Conservation (phyloP, 1,140 invertebrate species). For the Bilobella aurantiaca region DNA sequence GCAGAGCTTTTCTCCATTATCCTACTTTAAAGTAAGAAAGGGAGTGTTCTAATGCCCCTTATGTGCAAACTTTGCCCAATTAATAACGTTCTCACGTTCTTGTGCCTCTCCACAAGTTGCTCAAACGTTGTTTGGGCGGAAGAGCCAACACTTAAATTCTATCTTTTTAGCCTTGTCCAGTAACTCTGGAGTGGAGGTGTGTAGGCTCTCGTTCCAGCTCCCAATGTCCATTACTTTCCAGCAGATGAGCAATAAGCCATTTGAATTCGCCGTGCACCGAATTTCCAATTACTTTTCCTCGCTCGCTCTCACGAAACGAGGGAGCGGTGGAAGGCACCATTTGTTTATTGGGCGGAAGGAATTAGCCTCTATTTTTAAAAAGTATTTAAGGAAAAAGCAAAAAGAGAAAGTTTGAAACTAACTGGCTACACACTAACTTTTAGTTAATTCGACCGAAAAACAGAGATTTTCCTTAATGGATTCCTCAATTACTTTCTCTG, state of each 20-base stretch:
- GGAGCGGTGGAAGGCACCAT: background rate
- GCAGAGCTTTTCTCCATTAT: too few relatives aligned
- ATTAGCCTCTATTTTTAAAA: background rate
- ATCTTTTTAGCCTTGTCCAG: too few relatives aligned
- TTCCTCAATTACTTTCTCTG: slow-evolving; percentile 1
- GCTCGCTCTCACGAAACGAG: too few relatives aligned
- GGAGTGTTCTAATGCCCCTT: background rate
- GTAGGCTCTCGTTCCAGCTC: too few relatives aligned
- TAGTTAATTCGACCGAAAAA: background rate
- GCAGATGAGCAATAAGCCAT: background rate
- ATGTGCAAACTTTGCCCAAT: background rate
- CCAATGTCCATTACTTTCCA: background rate
- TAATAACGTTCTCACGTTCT: slow-evolving; percentile 6
- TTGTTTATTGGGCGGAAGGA: background rate
- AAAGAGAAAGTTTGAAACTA: background rate
- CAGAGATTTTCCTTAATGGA: background rate
- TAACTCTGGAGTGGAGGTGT: too few relatives aligned
- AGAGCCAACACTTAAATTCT: too few relatives aligned
- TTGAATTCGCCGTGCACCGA: background rate
- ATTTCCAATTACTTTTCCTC: background rate
- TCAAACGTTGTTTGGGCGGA: background rate
- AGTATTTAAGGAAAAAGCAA: background rate
- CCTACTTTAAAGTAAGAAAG: background rate
- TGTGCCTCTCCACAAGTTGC: background rate
- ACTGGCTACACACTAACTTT: background rate